Evolutionary conservation across 2,113 vertebrate species (phyloP), one percentile per base, ranked within the genome.

Genomic region (Oophaga pumilio): DNA sequence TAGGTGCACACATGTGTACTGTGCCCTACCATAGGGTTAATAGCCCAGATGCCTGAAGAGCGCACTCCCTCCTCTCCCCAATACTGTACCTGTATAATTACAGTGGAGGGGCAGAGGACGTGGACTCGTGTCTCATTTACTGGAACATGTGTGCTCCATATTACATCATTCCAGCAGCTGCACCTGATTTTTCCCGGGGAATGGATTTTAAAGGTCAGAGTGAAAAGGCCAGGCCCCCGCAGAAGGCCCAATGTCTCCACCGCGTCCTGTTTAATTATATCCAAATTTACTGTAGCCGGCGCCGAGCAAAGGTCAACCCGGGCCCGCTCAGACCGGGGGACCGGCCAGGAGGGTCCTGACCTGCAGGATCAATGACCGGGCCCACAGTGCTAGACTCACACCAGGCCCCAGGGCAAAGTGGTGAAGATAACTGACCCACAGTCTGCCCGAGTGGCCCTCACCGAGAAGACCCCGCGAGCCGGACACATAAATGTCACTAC

Each of bases 251-350:
- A 78, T 92, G 91, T 93, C 0, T 0, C 89, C n/a, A n/a, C n/a
- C 92, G 91, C 91, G 91, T 89, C 92, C 68, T 93, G 92, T 94
- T 93, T 94, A 94, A 93, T 94, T 94, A 93, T 91, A 91, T 89
- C 91, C 92, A 93, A 90, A 92, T 94, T 94, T 92, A 92, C 92
- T 90, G 89, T 90, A 86, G 87, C 89, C 89, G 86, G 89, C 90
- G 91, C 91, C 86, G 84, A 77, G 85, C 90, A 94, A 92, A 94
- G 92, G 92, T 93, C 92, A 91, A 43, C 86, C 64, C 88, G 59
- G 77, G 87, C 89, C 90, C 88, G 85, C 92, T 90, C 91, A 91
- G 90, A 93, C 93, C 92, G 91, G 52, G 73, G 90, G 88, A 92
- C 89, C 69, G 89, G 87, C 81, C 77, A 86, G 90, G 91, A 87